Evolutionary conservation across 2,113 vertebrate species (phyloP), one percentile per base, ranked within the genome.

Genomic region (Grallaria varia): DNA sequence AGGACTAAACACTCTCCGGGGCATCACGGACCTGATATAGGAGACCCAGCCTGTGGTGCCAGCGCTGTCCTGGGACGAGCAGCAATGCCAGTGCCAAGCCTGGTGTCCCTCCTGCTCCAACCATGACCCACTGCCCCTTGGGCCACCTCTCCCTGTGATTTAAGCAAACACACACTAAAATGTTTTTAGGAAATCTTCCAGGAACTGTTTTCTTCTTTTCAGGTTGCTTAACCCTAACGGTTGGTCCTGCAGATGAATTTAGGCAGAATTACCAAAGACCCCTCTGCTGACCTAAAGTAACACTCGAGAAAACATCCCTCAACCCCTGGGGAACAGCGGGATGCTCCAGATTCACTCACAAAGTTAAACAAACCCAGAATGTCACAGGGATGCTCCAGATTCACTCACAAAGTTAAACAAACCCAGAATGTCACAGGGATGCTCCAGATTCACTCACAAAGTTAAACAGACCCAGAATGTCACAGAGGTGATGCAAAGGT

Each of bases 261-360:
- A 89, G 82, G 86, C 66, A 85, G 60, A 96, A 96, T 98, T 98
- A 98, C 98, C 98, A 99, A 98, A 99, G 98, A 98, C 93, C 76
- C 95, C 97, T 97, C 86, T 78, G 89, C 96, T 96, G 90, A 83
- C 64, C 59, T 42, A 39, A 74, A 47, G 78, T 6, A 64, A 50
- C 1, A 11, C 35, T 47, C 4, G 0, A 58, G 22, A 28, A n/a
- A 15, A 14, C 0, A 0, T 33, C 73, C 13, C 64, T 35, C 53
- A 18, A 76, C 80, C 77, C 71, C 60, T 0, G 0, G 66, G 60
- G 33, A 53, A 9, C 35, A 0, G 0, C 63, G 6, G 39, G 50
- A 73, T 21, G 1, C 81, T 10, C 62, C 1, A 0, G 35, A 23
- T 52, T 33, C 4, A 42, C 21, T 6, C 67, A 27, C n/a, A 28